phyloP scores from a whole-genome alignment of 1,140 invertebrate species.

The Parasteatoda tepidariorum region DNA sequence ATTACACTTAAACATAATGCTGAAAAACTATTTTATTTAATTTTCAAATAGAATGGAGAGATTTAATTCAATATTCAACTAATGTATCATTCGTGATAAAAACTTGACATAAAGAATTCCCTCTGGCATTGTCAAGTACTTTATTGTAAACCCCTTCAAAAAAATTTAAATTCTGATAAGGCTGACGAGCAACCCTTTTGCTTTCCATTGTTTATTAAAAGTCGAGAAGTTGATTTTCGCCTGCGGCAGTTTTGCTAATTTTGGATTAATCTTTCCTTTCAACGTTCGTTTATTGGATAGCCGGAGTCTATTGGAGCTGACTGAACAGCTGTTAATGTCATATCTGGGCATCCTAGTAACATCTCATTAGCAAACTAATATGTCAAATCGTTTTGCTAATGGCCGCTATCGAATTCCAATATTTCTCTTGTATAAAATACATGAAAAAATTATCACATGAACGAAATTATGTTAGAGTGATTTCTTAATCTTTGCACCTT shows the following conservation, averaged over 20 bases:
- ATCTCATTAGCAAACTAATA: slow-evolving; percentile 59
- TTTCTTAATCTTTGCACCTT: no score
- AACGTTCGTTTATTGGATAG: slow-evolving; percentile 40
- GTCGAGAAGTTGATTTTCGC: slow-evolving; percentile 29
- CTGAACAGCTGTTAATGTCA: slow-evolving; percentile 56
- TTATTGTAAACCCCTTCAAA: no score
- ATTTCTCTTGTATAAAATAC: slow-evolving; percentile 31
- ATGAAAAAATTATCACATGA: slow-evolving; percentile 36
- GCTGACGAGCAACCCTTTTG: slow-evolving; percentile 22
- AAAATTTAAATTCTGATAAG: no score
- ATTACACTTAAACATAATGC: no score
- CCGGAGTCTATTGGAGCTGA: slow-evolving; percentile 41
- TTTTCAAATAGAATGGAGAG: no score
- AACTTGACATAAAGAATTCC: no score
- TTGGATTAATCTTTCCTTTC: slow-evolving; percentile 47
- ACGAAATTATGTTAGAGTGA: no score
- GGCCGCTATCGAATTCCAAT: slow-evolving; percentile 52
- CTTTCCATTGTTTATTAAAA: slow-evolving; percentile 48
- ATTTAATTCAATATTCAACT: no score
- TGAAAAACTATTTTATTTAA: no score
- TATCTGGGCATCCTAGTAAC: slow-evolving; percentile 36
- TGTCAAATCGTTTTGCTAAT: slow-evolving; percentile 57
- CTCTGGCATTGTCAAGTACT: no score
- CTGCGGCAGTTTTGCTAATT: slow-evolving; percentile 43
- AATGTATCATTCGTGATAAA: no score